Evolutionary conservation across 2,797 vertebrate genomes (phyloP).

Genomic region (Mormyrops boulengeri): DNA sequence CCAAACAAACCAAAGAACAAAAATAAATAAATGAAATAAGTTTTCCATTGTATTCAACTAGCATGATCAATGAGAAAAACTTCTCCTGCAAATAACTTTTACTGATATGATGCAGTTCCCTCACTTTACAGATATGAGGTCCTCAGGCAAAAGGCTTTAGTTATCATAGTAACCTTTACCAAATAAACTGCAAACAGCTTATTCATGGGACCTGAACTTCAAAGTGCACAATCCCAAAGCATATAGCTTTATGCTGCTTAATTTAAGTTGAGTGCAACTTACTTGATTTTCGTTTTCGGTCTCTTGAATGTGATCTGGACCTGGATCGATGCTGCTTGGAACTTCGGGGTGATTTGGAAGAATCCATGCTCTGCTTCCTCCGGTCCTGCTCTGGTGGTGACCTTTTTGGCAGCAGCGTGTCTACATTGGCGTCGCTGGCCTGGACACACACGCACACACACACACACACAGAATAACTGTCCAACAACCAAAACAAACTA

Average conservation of each 20-base stretch:
- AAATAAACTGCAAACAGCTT: not conserved
- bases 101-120: not conserved
- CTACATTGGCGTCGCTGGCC: constrained; percentile 79
- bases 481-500: not conserved
- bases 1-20: not conserved
- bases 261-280: constrained; percentile 27
- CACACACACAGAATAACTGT: not conserved
- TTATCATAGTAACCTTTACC: not conserved
- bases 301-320: constrained; percentile 81
- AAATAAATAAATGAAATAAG: too few species aligned
- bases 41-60: not conserved
- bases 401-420: constrained; percentile 62
- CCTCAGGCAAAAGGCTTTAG: not conserved
- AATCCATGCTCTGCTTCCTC: constrained; percentile 75
- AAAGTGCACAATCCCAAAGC: not conserved
- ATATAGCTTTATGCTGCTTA: not conserved
- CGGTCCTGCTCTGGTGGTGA: constrained; percentile 71
- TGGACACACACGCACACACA: constrained; percentile 36
- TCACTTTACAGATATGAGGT: not conserved
- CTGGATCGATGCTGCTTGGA: constrained; percentile 87
- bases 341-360: constrained; percentile 76
- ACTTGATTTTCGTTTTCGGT: constrained; percentile 80
- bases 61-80: not conserved
- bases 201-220: not conserved
- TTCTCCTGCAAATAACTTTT: not conserved